These are phyloP conservation scores for Ariopsis seemanni DNA, from an alignment of 2,113 vertebrate species.

Conservation along the genomic window DNA sequence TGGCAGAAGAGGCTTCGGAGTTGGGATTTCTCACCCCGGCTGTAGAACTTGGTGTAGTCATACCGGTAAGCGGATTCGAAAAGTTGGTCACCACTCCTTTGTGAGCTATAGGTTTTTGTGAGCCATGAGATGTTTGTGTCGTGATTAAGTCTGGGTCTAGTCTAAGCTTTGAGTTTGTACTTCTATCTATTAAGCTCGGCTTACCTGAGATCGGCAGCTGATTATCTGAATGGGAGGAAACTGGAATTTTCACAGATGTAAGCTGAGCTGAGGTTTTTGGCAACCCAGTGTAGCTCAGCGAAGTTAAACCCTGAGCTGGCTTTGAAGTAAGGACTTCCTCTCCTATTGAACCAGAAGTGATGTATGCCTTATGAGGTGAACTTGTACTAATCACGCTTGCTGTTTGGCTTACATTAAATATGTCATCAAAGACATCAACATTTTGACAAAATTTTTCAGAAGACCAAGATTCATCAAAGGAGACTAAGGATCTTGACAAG, in stretches of 20 bases:
- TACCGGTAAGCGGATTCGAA: background rate
- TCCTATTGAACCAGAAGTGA: background rate
- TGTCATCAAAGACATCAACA: background rate
- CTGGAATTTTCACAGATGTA: background rate
- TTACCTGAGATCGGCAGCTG: background rate
- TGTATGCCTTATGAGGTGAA: background rate
- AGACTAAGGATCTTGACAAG: background rate
- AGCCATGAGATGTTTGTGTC: background rate
- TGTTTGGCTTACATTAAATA: background rate
- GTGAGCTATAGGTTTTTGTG: background rate
- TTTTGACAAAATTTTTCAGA: background rate
- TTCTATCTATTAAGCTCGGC: background rate
- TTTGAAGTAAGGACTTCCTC: background rate
- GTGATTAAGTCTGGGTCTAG: background rate
- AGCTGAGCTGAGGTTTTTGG: background rate
- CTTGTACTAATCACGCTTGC: background rate
- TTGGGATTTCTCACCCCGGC: background rate
- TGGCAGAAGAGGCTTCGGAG: background rate
- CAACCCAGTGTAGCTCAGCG: background rate
- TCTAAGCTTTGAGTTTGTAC: background rate
- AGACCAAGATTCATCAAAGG: background rate
- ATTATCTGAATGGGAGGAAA: background rate
- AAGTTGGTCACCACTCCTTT: background rate
- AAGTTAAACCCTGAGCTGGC: background rate
- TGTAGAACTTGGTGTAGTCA: background rate